A percentile compares a stretch with the other conserved stretches of the same genome.
phyloP scores from a whole-genome alignment of 2,797 vertebrate species.

The Chloroceryle amazona region DNA sequence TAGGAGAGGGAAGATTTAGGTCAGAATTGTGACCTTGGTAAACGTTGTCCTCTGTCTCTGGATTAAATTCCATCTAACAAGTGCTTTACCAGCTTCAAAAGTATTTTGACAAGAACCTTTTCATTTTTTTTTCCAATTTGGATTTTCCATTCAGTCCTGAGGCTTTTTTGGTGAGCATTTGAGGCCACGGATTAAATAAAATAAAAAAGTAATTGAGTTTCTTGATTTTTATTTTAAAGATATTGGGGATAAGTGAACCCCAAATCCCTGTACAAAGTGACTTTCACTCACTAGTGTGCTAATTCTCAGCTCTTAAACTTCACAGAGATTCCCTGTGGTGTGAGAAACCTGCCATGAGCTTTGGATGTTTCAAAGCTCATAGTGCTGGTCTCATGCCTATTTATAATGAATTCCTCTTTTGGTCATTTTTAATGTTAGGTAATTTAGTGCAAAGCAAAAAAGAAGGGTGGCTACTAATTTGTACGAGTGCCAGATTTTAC shows the following conservation, averaged over 20 bases:
- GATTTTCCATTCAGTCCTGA: not conserved
- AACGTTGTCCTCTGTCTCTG: not conserved
- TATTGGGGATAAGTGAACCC: not conserved
- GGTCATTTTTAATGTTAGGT: not conserved
- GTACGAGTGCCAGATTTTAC: not conserved
- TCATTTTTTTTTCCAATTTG: not conserved
- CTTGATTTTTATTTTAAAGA: not conserved
- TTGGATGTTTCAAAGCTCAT: not conserved
- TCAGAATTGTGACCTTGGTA: not conserved
- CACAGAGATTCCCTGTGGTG: not conserved
- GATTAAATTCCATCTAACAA: not conserved
- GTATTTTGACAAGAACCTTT: not conserved
- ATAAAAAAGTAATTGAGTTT: not conserved
- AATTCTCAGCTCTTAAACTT: constrained; percentile 19
- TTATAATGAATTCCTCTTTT: not conserved
- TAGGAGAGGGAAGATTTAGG: not conserved
- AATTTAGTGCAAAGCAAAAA: not conserved
- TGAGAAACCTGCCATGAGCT: not conserved
- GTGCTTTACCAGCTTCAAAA: not conserved
- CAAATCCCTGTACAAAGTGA: not conserved
- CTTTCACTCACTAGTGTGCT: not conserved
- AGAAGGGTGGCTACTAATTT: not conserved
- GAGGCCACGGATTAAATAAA: not conserved
- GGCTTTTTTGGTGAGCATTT: not conserved
- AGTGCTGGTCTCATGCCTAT: not conserved